Evolutionary conservation across 2,797 vertebrate genomes (phyloP).

Genomic region (Urocyon cinereoargenteus): DNA sequence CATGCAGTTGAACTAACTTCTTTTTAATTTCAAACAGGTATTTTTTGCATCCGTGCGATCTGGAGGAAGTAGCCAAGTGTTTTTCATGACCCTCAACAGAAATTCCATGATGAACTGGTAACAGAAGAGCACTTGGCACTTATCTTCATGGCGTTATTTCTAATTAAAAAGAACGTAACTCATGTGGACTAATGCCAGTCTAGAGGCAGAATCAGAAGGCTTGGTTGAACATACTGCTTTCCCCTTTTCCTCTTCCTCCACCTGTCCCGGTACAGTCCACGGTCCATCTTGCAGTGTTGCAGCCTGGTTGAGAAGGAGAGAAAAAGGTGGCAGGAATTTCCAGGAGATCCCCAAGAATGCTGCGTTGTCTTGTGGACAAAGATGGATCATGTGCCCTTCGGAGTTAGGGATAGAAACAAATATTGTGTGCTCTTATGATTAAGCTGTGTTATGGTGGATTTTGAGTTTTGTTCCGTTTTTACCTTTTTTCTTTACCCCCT

Average conservation of each 20-base stretch:
- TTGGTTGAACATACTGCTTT: constrained; percentile 81
- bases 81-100: constrained; percentile 99
- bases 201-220: constrained; percentile 88
- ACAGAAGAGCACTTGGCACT: constrained; percentile 88
- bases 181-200: constrained; percentile 87
- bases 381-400: constrained; percentile 86
- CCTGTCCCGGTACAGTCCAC: constrained; percentile 76
- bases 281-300: constrained; percentile 79
- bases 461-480: constrained; percentile 81
- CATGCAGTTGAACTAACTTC: constrained; percentile 80
- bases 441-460: constrained; percentile 90
- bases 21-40: constrained; percentile 91
- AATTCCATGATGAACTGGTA: constrained; percentile 99
- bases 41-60: constrained; percentile 99
- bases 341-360: constrained; percentile 81
- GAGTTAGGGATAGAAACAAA: constrained; percentile 83
- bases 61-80: constrained; percentile 99
- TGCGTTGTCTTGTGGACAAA: constrained; percentile 82
- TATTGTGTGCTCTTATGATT: constrained; percentile 86
- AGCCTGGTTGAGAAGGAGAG: constrained; percentile 84
- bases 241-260: constrained; percentile 78
- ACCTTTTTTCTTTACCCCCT: constrained; percentile 84
- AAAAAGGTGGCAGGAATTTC: constrained; percentile 82
- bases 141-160: constrained; percentile 88
- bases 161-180: constrained; percentile 89